Percentiles rank a stretch among this genome's conserved stretches.
These are phyloP conservation scores for Holocentrus rufus DNA, from an alignment of 2,797 vertebrate species.

Conservation along the genomic window DNA sequence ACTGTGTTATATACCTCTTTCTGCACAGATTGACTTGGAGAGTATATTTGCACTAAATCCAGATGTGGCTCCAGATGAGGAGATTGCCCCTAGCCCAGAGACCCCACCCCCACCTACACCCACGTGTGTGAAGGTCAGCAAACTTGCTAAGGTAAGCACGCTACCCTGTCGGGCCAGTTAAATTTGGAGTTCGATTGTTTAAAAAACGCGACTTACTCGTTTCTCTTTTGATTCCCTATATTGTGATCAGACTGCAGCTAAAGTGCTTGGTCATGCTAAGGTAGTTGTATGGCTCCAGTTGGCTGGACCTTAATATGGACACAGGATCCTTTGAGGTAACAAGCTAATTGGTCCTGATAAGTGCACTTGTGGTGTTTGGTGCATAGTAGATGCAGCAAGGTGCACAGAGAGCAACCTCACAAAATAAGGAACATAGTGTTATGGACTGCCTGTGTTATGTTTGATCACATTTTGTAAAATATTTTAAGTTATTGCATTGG, in stretches of 20 bases:
- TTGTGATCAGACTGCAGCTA: not conserved
- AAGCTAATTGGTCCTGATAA: constrained; percentile 45
- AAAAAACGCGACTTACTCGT: not conserved
- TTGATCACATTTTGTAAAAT: not conserved
- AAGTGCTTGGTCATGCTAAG: constrained; percentile 1
- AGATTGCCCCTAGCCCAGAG: constrained; percentile 89
- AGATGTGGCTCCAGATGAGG: constrained; percentile 93
- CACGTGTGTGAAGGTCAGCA: constrained; percentile 88
- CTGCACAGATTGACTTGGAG: constrained; percentile 92
- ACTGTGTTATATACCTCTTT: constrained; percentile 7
- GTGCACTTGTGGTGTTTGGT: constrained; percentile 20
- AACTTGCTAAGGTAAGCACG: constrained; percentile 91
- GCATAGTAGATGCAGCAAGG: constrained; percentile 11
- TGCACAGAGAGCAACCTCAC: not conserved
- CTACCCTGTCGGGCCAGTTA: not conserved
- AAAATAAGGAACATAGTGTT: not conserved
- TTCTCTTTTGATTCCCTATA: not conserved
- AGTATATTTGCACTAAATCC: constrained; percentile 98
- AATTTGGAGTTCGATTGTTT: not conserved
- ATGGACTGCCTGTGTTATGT: too few species aligned
- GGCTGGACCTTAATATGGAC: constrained; percentile 50
- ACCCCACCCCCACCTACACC: constrained; percentile 89
- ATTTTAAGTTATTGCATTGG: not conserved
- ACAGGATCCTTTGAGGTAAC: constrained; percentile 36
- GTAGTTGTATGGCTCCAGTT: constrained; percentile 22